Conservation (phyloP, 1,140 invertebrate species). For the Drosophila pectinifera region DNA sequence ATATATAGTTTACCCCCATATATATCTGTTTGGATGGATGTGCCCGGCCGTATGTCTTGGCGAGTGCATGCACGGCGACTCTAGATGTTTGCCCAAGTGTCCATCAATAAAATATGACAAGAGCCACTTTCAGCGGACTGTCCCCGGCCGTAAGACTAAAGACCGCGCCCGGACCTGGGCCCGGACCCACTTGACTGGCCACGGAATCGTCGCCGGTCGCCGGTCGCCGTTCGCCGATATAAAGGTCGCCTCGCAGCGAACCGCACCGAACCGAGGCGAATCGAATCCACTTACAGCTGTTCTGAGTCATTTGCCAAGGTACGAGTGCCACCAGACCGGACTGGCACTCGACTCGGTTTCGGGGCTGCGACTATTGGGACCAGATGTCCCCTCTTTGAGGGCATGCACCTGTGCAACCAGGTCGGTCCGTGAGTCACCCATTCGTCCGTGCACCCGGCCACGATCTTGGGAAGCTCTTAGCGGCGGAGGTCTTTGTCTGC, state of each 20-base stretch:
- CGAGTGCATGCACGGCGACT: slow-evolving; percentile 32
- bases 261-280: too few relatives aligned
- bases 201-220: slow-evolving; percentile 26
- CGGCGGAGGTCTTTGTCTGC: background rate
- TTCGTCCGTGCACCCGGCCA: background rate
- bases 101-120: slow-evolving; percentile 69
- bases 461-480: slow-evolving; percentile 4
- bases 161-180: slow-evolving; percentile 5
- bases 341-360: background rate
- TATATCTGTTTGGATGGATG: slow-evolving; percentile 23
- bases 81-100: slow-evolving; percentile 50
- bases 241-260: slow-evolving; percentile 37
- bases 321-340: slow-evolving; percentile 12
- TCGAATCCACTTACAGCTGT: slow-evolving; percentile 34
- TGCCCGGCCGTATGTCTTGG: slow-evolving; percentile 30
- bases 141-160: slow-evolving; percentile 29
- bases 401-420: slow-evolving; percentile 22
- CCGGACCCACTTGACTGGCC: slow-evolving; percentile 8
- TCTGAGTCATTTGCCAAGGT: slow-evolving; percentile 49
- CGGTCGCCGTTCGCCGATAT: background rate
- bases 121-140: slow-evolving; percentile 42
- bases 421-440: slow-evolving; percentile 13
- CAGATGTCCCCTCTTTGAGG: slow-evolving; percentile 42
- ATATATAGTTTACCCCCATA: slow-evolving; percentile 6
- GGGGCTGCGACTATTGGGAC: slow-evolving; percentile 1